Conservation (phyloP, 2,797 vertebrate species). For the Acipenser transmontanus region DNA sequence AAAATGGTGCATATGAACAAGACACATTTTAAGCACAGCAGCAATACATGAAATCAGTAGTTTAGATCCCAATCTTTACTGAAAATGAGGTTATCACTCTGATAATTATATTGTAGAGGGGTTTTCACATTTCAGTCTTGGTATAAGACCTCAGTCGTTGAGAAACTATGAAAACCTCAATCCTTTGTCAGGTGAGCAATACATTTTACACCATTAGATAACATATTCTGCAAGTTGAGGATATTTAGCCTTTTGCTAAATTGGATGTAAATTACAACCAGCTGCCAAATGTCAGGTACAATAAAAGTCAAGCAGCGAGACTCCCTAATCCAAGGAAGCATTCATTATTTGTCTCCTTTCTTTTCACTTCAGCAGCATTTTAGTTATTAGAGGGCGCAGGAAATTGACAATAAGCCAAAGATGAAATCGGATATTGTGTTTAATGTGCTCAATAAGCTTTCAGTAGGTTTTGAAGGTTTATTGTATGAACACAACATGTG, state of each 20-base stretch:
- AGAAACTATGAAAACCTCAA: slow-evolving; percentile 19
- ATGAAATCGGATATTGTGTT: neutral
- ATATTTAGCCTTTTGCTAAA: slow-evolving; percentile 12
- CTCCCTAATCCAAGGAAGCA: slow-evolving; percentile 6
- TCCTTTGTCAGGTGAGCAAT: neutral
- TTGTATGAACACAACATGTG: too few species aligned
- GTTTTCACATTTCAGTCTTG: neutral
- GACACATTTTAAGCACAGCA: too few species aligned
- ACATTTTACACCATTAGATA: slow-evolving; percentile 12
- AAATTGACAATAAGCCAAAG: slow-evolving; percentile 4
- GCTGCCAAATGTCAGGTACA: slow-evolving; percentile 13
- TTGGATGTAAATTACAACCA: slow-evolving; percentile 16
- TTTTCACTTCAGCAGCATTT: neutral
- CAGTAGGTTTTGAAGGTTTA: too few species aligned
- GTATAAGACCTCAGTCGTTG: neutral
- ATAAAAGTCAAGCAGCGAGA: slow-evolving; percentile 8
- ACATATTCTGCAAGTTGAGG: slow-evolving; percentile 4
- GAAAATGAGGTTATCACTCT: neutral
- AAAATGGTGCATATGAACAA: too few species aligned
- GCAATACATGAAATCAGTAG: too few species aligned
- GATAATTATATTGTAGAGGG: neutral
- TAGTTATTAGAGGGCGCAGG: neutral
- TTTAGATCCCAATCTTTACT: too few species aligned
- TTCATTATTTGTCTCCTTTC: slow-evolving; percentile 8
- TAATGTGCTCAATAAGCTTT: too few species aligned